Evolutionary conservation across 2,888 invertebrate species (phyloP), one percentile per base, ranked within the genome.

Genomic region (Carabus problematicus): DNA sequence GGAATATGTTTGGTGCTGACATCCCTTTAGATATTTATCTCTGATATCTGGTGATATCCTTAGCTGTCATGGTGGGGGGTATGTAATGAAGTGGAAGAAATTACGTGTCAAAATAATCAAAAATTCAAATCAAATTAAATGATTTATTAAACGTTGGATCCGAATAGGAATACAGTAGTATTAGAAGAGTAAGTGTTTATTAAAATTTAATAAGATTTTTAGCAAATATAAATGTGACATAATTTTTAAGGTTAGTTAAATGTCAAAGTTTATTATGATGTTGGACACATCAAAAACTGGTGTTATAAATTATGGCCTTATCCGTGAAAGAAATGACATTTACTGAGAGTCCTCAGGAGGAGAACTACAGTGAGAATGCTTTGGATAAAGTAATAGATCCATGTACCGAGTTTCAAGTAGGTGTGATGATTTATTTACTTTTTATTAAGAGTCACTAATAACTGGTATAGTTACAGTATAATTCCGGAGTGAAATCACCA

Each of bases 191-290:
- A 45, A 45, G 45, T 6, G 7, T 45, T 45, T 45, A 11, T 12
- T 45, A 45, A 12, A 45, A 6, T 4, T 45, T 4, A 45, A 6
- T 19, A 56, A 3, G 2, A 39, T 56, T 29, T n/a, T 19, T 6
- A 12, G 11, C 12, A 45, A 12, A 56, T n/a, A 56, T 39, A 39
- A 56, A 11, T 8, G 45, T 64, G 55, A 64, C 43, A 45, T 56
- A 64, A 64, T 43, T 66, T 66, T 58, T 49, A 29, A 66, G 66
- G 66, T 66, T 66, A 66, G 49, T 14, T 66, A 66, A 66, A 66
- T 66, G 66, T 66, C 66, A 66, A 58, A 66, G 45, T 64, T 63
- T 56, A 29, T 39, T 56, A 64, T 49, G 47, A 66, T 66, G 66
- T 59, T 49, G 39, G 19, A 59, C 41, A 59, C 58, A 58, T 58